These are phyloP conservation scores for Telmatherina bonti DNA, from an alignment of 2,797 vertebrate species.

Conservation along the genomic window DNA sequence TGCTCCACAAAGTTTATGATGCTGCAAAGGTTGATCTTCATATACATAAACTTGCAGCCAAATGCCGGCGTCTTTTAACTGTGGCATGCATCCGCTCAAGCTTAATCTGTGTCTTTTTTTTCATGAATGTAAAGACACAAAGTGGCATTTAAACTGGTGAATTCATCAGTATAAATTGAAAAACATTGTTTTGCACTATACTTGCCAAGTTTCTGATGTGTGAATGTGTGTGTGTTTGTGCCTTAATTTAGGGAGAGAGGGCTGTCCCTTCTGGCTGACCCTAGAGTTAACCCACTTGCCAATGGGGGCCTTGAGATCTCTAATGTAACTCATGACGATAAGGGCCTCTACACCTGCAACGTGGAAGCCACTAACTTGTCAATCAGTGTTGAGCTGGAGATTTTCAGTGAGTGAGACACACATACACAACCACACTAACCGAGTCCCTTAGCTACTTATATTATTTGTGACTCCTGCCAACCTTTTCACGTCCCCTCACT, in stretches of 20 bases:
- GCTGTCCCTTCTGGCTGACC: constrained; percentile 77
- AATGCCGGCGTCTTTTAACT: constrained; percentile 63
- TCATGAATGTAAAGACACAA: constrained; percentile 11
- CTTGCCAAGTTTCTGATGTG: constrained; percentile 19
- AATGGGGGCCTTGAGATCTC: constrained; percentile 86
- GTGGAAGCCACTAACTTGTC: constrained; percentile 82
- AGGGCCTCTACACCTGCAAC: constrained; percentile 85
- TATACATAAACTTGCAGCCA: constrained; percentile 64
- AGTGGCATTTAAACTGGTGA: constrained; percentile 16
- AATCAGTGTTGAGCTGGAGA: constrained; percentile 83
- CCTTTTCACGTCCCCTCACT: constrained; percentile 21
- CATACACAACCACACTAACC: not conserved
- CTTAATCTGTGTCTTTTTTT: constrained; percentile 40
- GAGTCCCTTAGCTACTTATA: constrained; percentile 23
- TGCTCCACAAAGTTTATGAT: constrained; percentile 31
- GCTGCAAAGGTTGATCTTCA: constrained; percentile 35
- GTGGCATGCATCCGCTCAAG: constrained; percentile 44
- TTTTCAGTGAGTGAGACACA: constrained; percentile 81
- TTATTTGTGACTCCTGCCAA: constrained; percentile 17
- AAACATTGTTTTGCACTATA: constrained; percentile 7
- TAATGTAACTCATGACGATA: constrained; percentile 82
- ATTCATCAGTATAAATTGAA: constrained; percentile 17
- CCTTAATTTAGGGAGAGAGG: constrained; percentile 69
- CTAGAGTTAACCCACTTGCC: constrained; percentile 81
- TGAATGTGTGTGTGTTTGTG: not conserved